Evolutionary conservation across 2,888 invertebrate genomes (phyloP), one percentile per base, ranked within the genome.

Genomic region (Agonopterix arenella): DNA sequence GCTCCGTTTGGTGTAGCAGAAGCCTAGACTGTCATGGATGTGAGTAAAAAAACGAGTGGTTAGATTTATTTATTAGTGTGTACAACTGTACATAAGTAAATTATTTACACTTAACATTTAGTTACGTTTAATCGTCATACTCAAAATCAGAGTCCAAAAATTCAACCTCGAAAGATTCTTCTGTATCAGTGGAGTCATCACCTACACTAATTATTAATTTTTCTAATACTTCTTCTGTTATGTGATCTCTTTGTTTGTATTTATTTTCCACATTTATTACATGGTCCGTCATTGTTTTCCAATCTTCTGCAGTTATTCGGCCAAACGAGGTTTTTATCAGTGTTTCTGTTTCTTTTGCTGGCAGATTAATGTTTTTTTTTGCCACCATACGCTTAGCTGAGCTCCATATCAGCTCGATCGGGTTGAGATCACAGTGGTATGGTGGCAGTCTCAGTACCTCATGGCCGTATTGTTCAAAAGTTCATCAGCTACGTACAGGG

Each of bases 371-470:
- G 18, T 46, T 46, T 41, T 47, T 47, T 28, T 37, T 47, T 13
- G 40, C 47, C 11, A 47, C 42, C 42, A 37, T 47, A 11, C 47
- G 40, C 37, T 47, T 47, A 41, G 42, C 47, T 28, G 36, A 43
- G 36, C 48, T 48, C 48, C 44, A 48, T 36, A 48, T 44, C 7
- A 48, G 4, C 37, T 44, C 37, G 16, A 44, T 48, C 4, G 44
- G 18, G 44, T 44, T 37, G 48, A 37, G 7, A 37, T 37, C 37
- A 9, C 37, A 37, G 37, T 9, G 37, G 37, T 37, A 37, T 8
- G 37, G 38, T 13, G 38, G 18, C 8, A 48, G 37, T 44, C 37
- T 48, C 9, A 48, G 4, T n/a, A 48, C 13, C 37, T 48, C 13
- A 48, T 48, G 44, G 2, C 44, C 44, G 18, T 44, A 2, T 11